phyloP scores from a whole-genome alignment of 2,113 vertebrate genomes.

The Xenopus tropicalis region UCB_Xtro_10.0 CM004450.2:131988501-131989000 shows the following conservation, averaged over 20 bases:
- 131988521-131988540: conserved; percentile 11
- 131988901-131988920: conserved; percentile 80
- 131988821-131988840: conserved; percentile 68
- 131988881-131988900: conserved; percentile 72
- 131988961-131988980: conserved; percentile 71
- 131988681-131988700: conserved; percentile 67
- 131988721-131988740: conserved; percentile 62
- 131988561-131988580: conserved; percentile 46
- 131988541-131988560: conserved; percentile 42
- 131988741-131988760: conserved; percentile 62
- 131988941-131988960: conserved; percentile 75
- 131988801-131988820: conserved; percentile 63
- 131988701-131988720: conserved; percentile 62
- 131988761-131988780: conserved; percentile 54
- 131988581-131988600: conserved; percentile 52
- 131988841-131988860: conserved; percentile 69
- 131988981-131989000: conserved; percentile 62
- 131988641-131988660: conserved; percentile 44
- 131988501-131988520: conserved; percentile 50
- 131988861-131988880: conserved; percentile 63
- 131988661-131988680: conserved; percentile 45
- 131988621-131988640: conserved; percentile 51
- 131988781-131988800: conserved; percentile 65
- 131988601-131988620: conserved; percentile 59
- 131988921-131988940: conserved; percentile 71